Evolutionary conservation across 2,797 vertebrate species (phyloP), one percentile per base, ranked within the genome.

Genomic region (Rhadinocentrus ornatus): DNA sequence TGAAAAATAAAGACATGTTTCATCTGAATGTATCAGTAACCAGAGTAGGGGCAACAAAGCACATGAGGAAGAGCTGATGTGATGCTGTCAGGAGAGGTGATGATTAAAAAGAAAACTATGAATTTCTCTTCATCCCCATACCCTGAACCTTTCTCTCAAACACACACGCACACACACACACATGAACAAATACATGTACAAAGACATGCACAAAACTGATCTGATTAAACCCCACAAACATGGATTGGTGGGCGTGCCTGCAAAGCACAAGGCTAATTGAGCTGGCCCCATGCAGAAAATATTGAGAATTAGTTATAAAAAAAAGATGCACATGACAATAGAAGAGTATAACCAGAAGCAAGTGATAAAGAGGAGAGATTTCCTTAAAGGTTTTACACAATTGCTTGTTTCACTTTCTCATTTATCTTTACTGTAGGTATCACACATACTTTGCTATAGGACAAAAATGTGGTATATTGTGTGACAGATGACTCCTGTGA

Each of bases 151-250:
- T 18, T 37, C 35, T 9, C 4, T 34, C 63, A 61, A 29, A 8
- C 39, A 18, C 16, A 31, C 27, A 29, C 29, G 6, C 29, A 29
- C 29, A 29, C 29, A 29, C 29, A 58, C 1, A 31, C 50, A 10
- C 20, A 35, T 22, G 48, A 1, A 31, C 50, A 10, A n/a, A n/a
- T n/a, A n/a, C 37, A 50, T 56, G 58, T 75, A 57, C 31, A 77
- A 22, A 58, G 32, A 63, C 59, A 71, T 26, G 20, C 50, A 44
- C 29, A 13, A 48, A 41, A 31, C 46, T 7, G 24, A 29, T 69
- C 84, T 93, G 93, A 94, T 94, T 93, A 93, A 92, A 93, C 62
- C 77, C 59, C 71, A 77, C 79, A 75, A 69, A 86, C 80, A 76
- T 89, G 80, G 84, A 86, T 90, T 77, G 69, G 90, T 92, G 90